Evolutionary conservation across 2,888 invertebrate genomes (phyloP).

Genomic region (Cantharis rustica): DNA sequence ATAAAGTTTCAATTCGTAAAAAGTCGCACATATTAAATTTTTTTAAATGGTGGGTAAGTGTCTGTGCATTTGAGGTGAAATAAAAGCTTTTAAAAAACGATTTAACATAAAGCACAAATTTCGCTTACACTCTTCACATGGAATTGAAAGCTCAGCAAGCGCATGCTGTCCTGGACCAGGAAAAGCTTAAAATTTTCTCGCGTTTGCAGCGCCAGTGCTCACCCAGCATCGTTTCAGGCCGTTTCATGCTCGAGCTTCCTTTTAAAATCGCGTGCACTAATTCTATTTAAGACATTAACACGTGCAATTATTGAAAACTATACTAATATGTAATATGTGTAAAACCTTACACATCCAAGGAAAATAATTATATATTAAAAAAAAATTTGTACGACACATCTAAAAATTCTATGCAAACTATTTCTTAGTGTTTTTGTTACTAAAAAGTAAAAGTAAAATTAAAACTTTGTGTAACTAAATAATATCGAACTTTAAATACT

Average conservation of each 20-base stretch:
- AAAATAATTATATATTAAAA: background rate
- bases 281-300: slow-evolving; percentile 1
- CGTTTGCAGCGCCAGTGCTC: slow-evolving; percentile 38
- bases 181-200: slow-evolving; percentile 35
- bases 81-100: slow-evolving; percentile 26
- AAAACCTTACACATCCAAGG: background rate
- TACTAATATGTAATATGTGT: background rate
- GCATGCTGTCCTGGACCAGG: slow-evolving; percentile 33
- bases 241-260: slow-evolving; percentile 25
- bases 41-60: background rate
- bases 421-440: background rate
- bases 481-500: background rate
- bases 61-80: background rate
- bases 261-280: slow-evolving; percentile 19
- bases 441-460: background rate
- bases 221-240: slow-evolving; percentile 39
- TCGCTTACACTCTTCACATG: slow-evolving; percentile 25
- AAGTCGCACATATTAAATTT: background rate
- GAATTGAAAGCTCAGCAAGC: slow-evolving; percentile 31
- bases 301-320: background rate
- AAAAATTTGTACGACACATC: background rate
- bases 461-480: background rate
- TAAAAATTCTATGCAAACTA: background rate
- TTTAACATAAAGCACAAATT: slow-evolving; percentile 29
- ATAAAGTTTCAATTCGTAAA: background rate